Evolutionary conservation across 2,797 vertebrate genomes (phyloP).

Genomic region (Trichosurus vulpecula): DNA sequence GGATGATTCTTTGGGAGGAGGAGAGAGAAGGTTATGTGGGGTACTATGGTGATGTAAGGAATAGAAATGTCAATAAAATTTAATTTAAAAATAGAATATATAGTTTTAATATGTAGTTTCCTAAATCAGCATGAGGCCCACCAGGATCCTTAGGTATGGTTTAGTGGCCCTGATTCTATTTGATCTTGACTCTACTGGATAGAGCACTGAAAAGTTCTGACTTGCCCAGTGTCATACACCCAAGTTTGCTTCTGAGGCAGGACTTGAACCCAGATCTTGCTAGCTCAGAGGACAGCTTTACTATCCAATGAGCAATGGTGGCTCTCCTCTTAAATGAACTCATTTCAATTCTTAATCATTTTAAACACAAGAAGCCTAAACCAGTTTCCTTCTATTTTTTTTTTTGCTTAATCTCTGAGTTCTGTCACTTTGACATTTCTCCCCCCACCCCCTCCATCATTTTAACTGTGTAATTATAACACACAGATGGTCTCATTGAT

Average conservation of each 20-base stretch:
- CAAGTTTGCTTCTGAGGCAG: background rate
- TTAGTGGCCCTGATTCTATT: background rate
- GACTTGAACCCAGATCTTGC: background rate
- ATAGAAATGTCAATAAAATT: background rate
- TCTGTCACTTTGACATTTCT: background rate
- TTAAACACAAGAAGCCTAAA: conserved; percentile 13
- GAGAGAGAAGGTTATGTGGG: background rate
- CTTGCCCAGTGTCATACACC: background rate
- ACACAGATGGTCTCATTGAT: background rate
- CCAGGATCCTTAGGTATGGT: background rate
- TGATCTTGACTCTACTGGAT: background rate
- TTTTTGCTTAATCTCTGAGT: conserved; percentile 15
- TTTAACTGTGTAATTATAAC: conserved; percentile 21
- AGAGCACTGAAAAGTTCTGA: background rate
- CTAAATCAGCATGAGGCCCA: background rate
- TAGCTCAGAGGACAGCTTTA: background rate
- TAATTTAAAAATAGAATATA: background rate
- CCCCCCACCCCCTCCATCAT: background rate
- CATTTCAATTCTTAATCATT: background rate
- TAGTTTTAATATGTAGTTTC: background rate
- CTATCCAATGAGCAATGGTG: background rate
- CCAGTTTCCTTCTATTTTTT: background rate
- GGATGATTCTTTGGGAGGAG: background rate
- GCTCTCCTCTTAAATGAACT: background rate
- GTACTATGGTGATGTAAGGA: background rate